These are phyloP conservation scores for Acleris laterana DNA, from an alignment of 2,888 invertebrate genomes.

Conservation along the genomic window DNA sequence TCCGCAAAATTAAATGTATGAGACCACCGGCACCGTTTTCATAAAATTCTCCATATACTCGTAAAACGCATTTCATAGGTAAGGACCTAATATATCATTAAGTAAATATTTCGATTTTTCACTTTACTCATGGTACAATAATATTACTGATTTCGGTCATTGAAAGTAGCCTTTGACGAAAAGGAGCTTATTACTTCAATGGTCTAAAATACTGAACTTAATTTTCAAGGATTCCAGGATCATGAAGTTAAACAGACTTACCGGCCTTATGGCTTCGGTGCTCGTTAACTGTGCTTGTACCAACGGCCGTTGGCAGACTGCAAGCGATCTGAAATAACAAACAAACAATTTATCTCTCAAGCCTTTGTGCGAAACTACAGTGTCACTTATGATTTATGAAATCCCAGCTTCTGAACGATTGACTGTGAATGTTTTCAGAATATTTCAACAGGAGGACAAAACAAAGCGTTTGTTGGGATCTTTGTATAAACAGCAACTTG, in stretches of 20 bases:
- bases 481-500: constrained; percentile 5
- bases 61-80: too few species aligned
- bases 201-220: not conserved
- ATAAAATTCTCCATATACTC: too few species aligned
- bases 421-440: constrained; percentile 20
- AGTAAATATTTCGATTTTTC: too few species aligned
- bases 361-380: not conserved
- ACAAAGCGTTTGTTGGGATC: constrained; percentile 18
- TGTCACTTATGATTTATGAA: constrained; percentile 23
- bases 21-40: too few species aligned
- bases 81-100: too few species aligned
- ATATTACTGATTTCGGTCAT: too few species aligned
- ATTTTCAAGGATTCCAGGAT: not conserved
- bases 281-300: constrained; percentile 64
- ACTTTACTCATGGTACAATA: too few species aligned
- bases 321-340: constrained; percentile 69
- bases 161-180: too few species aligned
- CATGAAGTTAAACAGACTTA: constrained; percentile 48
- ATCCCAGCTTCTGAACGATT: constrained; percentile 20
- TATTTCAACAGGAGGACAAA: constrained; percentile 22
- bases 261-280: constrained; percentile 66
- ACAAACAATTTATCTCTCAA: constrained; percentile 43
- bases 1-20: too few species aligned
- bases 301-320: constrained; percentile 56
- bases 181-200: constrained; percentile 4